These are phyloP conservation scores for Miichthys miiuy DNA, from an alignment of 2,797 vertebrate genomes.

Conservation along the genomic window DNA sequence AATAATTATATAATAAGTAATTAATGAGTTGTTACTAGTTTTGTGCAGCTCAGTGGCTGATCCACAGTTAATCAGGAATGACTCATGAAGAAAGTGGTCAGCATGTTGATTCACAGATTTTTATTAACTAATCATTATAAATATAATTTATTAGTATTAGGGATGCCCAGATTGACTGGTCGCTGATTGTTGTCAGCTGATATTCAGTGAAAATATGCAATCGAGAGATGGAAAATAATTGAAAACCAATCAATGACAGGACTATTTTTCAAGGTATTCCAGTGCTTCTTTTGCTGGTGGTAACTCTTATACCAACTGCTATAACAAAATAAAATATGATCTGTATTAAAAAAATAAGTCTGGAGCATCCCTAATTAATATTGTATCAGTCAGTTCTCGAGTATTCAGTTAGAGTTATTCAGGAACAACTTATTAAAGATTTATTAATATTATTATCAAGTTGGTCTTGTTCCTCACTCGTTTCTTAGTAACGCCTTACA, in stretches of 20 bases:
- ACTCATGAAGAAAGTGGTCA: background rate
- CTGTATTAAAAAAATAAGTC: too few species aligned
- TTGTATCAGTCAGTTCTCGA: background rate
- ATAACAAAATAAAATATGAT: too few species aligned
- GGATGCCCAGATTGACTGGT: too few species aligned
- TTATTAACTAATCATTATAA: background rate
- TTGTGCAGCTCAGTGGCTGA: background rate
- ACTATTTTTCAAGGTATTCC: too few species aligned
- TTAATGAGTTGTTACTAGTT: background rate
- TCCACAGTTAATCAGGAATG: background rate
- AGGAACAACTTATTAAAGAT: background rate
- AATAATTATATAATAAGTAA: background rate
- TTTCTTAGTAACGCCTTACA: background rate
- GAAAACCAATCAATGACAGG: too few species aligned
- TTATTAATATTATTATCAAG: background rate
- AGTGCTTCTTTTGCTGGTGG: too few species aligned
- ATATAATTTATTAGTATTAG: background rate
- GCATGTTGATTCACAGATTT: background rate
- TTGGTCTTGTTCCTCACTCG: too few species aligned
- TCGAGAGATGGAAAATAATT: too few species aligned
- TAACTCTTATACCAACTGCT: too few species aligned
- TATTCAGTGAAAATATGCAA: too few species aligned
- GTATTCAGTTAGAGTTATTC: background rate
- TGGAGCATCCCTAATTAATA: too few species aligned
- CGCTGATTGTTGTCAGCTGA: too few species aligned